These are phyloP conservation scores for Ctena decussata DNA, from an alignment of 2,888 invertebrate genomes.

Conservation along the genomic window DNA sequence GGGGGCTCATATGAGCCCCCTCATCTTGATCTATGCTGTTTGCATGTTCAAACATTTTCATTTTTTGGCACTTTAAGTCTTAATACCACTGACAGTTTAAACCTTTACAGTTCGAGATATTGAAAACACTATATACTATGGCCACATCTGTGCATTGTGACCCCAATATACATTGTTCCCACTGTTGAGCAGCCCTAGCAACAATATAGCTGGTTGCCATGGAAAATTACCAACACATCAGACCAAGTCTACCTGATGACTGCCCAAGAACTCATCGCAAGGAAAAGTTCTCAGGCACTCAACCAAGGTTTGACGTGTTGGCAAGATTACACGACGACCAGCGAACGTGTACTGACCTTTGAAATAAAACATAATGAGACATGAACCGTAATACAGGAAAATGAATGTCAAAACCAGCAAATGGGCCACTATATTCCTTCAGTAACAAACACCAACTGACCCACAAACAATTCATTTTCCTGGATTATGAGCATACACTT, in stretches of 20 bases:
- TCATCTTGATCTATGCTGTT: too few species aligned
- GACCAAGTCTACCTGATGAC: slow-evolving; percentile 14
- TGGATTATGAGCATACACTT: background rate
- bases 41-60: too few species aligned
- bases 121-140: background rate
- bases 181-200: background rate
- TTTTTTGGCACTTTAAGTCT: too few species aligned
- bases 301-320: background rate
- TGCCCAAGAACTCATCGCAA: background rate
- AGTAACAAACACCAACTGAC: too few species aligned
- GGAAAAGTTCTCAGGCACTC: background rate
- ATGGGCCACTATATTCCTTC: too few species aligned
- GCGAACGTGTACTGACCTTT: background rate
- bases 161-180: background rate
- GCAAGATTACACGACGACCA: background rate
- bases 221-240: background rate
- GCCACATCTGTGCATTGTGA: slow-evolving; percentile 4
- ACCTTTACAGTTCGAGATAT: background rate
- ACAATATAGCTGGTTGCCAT: background rate
- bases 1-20: too few species aligned
- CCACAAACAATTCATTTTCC: background rate
- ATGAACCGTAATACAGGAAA: background rate
- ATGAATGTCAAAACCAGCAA: too few species aligned
- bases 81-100: too few species aligned
- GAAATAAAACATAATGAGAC: background rate